These are phyloP conservation scores for Trichechus manatus DNA, from an alignment of 2,113 vertebrate species.

Conservation along the genomic window DNA sequence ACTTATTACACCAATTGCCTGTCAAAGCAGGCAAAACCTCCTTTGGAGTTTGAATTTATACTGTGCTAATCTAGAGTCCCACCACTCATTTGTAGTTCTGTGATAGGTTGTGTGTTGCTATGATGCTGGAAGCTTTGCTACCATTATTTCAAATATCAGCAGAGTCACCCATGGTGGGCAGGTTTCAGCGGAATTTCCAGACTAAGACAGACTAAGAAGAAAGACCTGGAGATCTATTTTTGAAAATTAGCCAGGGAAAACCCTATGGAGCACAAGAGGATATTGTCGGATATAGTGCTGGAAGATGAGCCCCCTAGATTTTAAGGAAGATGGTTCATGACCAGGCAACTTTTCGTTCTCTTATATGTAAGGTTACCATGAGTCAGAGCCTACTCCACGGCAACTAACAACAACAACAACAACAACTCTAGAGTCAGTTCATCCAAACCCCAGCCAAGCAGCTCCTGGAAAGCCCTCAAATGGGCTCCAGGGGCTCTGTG, in stretches of 20 bases:
- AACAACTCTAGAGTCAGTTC: not conserved
- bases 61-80: not conserved
- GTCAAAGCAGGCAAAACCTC: not conserved
- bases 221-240: not conserved
- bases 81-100: too few species aligned
- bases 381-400: not conserved
- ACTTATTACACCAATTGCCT: not conserved
- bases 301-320: too few species aligned
- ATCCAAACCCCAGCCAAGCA: not conserved
- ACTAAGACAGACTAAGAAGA: not conserved
- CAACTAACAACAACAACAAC: not conserved
- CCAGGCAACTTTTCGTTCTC: too few species aligned
- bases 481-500: not conserved
- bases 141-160: too few species aligned
- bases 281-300: too few species aligned
- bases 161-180: not conserved
- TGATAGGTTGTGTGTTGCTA: too few species aligned
- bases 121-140: too few species aligned
- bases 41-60: not conserved
- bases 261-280: not conserved
- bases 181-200: not conserved
- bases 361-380: too few species aligned
- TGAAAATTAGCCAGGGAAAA: not conserved
- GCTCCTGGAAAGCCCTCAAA: not conserved
- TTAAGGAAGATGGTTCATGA: too few species aligned